phyloP scores from a whole-genome alignment of 2,888 invertebrate species.

The Drosophila tanythrix region DNA sequence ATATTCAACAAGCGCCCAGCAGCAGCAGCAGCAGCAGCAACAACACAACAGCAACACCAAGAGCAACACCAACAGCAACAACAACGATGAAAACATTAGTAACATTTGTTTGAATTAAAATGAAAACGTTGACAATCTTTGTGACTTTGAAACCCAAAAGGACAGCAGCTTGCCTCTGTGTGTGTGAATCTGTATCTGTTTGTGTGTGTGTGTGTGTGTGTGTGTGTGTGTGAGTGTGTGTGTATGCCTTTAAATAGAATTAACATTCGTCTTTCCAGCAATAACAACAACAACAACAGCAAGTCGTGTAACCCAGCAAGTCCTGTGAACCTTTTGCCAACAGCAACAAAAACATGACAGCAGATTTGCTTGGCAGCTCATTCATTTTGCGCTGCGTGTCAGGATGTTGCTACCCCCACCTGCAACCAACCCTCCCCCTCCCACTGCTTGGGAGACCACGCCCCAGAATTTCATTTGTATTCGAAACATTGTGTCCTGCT shows the following conservation, averaged over 20 bases:
- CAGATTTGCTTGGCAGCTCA: slow-evolving; percentile 79
- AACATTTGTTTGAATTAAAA: slow-evolving; percentile 81
- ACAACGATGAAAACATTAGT: slow-evolving; percentile 74
- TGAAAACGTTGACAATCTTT: slow-evolving; percentile 78
- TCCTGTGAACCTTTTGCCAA: slow-evolving; percentile 64
- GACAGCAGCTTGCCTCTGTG: slow-evolving; percentile 41
- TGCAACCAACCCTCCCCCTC: slow-evolving; percentile 8
- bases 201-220: slow-evolving; percentile 10
- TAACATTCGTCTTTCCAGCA: slow-evolving; percentile 75
- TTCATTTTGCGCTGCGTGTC: slow-evolving; percentile 71
- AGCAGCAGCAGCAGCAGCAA: slow-evolving; percentile 38
- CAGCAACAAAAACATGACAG: slow-evolving; percentile 70
- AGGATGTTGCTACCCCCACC: slow-evolving; percentile 44
- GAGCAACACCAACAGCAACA: slow-evolving; percentile 48
- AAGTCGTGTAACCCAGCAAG: slow-evolving; percentile 53
- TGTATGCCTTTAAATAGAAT: slow-evolving; percentile 74
- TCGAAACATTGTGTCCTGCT: slow-evolving; percentile 82
- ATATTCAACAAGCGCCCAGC: slow-evolving; percentile 77
- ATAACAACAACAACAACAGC: slow-evolving; percentile 38
- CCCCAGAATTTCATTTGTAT: slow-evolving; percentile 80
- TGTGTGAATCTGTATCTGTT: slow-evolving; percentile 3
- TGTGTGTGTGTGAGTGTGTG: slow-evolving; percentile 17
- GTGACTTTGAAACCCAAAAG: slow-evolving; percentile 73
- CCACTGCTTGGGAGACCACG: slow-evolving; percentile 10
- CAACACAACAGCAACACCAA: slow-evolving; percentile 67